phyloP scores from a whole-genome alignment of 2,113 vertebrate species.

The Oryzias melastigma region DNA sequence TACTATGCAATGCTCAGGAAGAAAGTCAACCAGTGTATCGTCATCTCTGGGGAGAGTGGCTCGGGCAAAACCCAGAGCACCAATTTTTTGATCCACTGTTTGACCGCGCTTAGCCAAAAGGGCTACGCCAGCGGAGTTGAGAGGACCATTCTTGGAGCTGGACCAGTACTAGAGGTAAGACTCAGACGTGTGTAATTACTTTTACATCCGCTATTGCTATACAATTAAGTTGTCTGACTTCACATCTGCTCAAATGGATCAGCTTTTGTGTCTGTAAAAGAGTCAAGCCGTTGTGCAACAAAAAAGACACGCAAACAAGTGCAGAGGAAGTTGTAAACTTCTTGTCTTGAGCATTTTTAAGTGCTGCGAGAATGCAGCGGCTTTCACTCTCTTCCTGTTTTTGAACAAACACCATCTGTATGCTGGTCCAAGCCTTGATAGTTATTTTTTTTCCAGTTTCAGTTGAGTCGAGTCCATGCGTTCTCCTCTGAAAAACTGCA shows the following conservation, averaged over 20 bases:
- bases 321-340: constrained; percentile 41
- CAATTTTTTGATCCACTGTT: constrained; percentile 98
- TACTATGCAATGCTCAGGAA: constrained; percentile 96
- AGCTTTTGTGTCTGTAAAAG: constrained; percentile 22
- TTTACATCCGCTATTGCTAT: background rate
- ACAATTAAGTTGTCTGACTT: constrained; percentile 5
- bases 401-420: background rate
- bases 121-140: constrained; percentile 97
- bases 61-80: constrained; percentile 98
- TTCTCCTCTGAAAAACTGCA: constrained; percentile 21
- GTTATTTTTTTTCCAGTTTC: background rate
- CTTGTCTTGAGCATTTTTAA: constrained; percentile 16
- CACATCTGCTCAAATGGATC: constrained; percentile 8
- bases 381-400: constrained; percentile 6
- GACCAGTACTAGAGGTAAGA: constrained; percentile 95
- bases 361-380: constrained; percentile 12
- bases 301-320: constrained; percentile 15
- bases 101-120: constrained; percentile 96
- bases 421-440: background rate
- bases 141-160: constrained; percentile 95
- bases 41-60: constrained; percentile 97
- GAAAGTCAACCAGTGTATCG: constrained; percentile 92
- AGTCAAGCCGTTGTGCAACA: background rate
- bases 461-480: constrained; percentile 34
- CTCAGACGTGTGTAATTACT: background rate